A percentile compares a stretch with the other conserved stretches of the same genome.
phyloP scores from a whole-genome alignment of 1,140 invertebrate species.

The Telenomus remus region DNA sequence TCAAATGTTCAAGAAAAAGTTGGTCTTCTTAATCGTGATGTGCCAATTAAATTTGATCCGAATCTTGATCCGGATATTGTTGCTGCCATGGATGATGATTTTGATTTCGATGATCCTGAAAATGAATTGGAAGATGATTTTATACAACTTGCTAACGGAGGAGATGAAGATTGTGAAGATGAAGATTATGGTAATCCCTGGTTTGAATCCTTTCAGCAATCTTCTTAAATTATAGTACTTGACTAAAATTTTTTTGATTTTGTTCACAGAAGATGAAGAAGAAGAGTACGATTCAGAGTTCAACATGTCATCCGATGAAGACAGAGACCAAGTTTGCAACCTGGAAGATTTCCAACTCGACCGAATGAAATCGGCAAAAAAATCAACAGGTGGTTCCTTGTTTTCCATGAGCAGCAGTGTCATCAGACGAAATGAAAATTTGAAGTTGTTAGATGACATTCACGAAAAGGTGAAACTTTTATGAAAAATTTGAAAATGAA shows the following conservation, averaged over 20 bases:
- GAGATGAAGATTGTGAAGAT: constrained; percentile 68
- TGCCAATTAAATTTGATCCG: constrained; percentile 83
- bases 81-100: constrained; percentile 94
- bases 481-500: too few relatives aligned
- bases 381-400: constrained; percentile 89
- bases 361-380: constrained; percentile 85
- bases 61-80: constrained; percentile 95
- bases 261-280: constrained; percentile 61
- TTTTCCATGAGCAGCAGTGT: constrained; percentile 97
- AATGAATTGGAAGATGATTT: constrained; percentile 95
- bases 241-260: too few relatives aligned
- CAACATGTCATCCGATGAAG: constrained; percentile 67
- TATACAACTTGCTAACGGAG: constrained; percentile 84
- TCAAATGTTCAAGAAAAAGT: constrained; percentile 91
- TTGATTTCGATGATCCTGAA: constrained; percentile 87
- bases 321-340: constrained; percentile 76
- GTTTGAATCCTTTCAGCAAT: background rate
- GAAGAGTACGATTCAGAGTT: constrained; percentile 69
- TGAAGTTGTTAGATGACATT: constrained; percentile 89
- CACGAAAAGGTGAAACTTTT: constrained; percentile 95
- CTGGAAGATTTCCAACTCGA: constrained; percentile 71
- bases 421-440: constrained; percentile 88
- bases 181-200: constrained; percentile 15
- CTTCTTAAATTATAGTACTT: too few relatives aligned
- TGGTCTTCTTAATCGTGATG: constrained; percentile 92